phyloP scores from a whole-genome alignment of 2,113 vertebrate species.

The Guaruba guarouba region DNA sequence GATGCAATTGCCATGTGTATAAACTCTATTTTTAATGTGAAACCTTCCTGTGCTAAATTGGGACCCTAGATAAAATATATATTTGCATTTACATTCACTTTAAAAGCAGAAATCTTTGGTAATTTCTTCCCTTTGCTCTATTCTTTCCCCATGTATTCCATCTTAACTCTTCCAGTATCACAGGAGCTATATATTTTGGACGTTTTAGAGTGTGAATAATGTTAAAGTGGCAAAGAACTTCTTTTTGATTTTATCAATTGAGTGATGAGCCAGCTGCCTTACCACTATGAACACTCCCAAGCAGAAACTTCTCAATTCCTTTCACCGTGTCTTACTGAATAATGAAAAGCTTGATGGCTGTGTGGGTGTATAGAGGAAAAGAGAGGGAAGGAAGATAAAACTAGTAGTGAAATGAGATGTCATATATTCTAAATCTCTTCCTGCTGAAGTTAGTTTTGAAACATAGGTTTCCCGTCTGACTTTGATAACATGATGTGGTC shows the following conservation, averaged over 20 bases:
- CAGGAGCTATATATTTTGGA: background rate
- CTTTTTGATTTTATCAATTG: background rate
- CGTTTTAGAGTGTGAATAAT: background rate
- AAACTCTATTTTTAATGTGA: rapidly evolving
- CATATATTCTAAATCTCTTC: background rate
- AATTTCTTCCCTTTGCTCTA: rapidly evolving
- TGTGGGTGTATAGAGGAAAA: background rate
- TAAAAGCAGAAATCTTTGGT: background rate
- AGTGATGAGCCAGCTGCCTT: background rate
- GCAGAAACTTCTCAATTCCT: background rate
- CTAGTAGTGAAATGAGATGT: background rate
- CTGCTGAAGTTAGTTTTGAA: background rate
- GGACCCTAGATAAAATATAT: background rate
- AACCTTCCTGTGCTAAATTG: background rate
- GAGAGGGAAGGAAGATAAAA: background rate
- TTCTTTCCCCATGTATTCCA: background rate
- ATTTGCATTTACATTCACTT: background rate
- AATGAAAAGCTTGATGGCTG: background rate
- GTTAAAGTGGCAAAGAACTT: background rate
- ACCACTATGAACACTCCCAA: background rate
- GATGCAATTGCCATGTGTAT: rapidly evolving
- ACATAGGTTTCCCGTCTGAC: rapidly evolving
- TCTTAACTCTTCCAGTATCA: background rate
- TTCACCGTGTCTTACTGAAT: background rate
- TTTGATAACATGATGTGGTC: background rate